Evolutionary conservation across 2,888 invertebrate genomes (phyloP), one percentile per base, ranked within the genome.

Genomic region (Melipona beecheii): DNA sequence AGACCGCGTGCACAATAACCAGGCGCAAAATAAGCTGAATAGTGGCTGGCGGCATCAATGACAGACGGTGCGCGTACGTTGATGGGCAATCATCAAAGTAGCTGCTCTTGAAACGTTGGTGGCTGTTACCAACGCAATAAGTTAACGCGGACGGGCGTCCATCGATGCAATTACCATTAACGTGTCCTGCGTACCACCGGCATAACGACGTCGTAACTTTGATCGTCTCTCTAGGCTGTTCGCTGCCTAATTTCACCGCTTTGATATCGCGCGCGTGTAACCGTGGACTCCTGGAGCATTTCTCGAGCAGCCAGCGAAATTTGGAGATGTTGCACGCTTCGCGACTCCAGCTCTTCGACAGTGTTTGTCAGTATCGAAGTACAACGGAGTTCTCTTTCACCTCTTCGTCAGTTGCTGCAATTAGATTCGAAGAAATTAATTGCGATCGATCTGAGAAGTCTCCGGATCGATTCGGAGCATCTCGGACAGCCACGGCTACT

Each of bases 91-190:
- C 75, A 75, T 74, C 65, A 78, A 68, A 76, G 69, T 54, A 50
- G 62, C 21, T 11, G n/a, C 31, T 50, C 54, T 70, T 54, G 60
- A 52, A 70, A 66, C 56, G 43, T 43, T 43, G 64, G 19, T 66
- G n/a, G 27, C 15, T 21, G 24, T 56, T n/a, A 15, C 43, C 36
- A 36, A 9, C 24, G 74, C 82, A 60, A 74, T 85, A 82, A 75
- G 82, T 85, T 79, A 58, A 71, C 78, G 71, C 62, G 68, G 31
- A 79, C 50, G 72, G 81, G 68, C 73, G 75, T 72, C 75, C 79
- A 85, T 84, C 82, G 78, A 84, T 83, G 75, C 70, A 86, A 89
- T 89, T 86, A 89, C 74, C 84, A 64, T 86, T 83, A 89, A 84
- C 86, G 82, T 78, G 81, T 69, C 77, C 78, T 74, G 84, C 78